Evolutionary conservation across 1,140 invertebrate species (phyloP).

Genomic region (Frieseomelitta varia): DNA sequence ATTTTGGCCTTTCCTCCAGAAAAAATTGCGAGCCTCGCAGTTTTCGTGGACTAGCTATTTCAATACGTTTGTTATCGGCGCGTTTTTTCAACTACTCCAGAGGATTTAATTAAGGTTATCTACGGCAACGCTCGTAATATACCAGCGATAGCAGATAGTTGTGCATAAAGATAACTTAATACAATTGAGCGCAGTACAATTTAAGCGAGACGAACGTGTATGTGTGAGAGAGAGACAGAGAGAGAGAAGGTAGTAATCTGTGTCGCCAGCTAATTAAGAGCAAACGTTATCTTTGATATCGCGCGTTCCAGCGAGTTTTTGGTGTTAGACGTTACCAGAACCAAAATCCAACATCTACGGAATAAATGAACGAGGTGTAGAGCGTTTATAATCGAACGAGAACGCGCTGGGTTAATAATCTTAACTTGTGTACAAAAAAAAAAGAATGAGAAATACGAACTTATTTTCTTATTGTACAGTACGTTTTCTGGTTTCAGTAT

Average conservation of each 20-base stretch:
- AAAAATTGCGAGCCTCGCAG: no score
- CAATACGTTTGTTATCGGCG: conserved; percentile 27
- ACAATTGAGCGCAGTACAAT: neutral
- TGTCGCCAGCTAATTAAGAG: conserved; percentile 49
- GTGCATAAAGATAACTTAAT: conserved; percentile 46
- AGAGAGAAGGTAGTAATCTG: conserved; percentile 23
- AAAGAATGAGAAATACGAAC: no score
- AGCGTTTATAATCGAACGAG: neutral
- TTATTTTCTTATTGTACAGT: no score
- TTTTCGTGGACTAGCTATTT: neutral
- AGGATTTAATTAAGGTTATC: conserved; percentile 52
- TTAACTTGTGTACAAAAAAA: neutral
- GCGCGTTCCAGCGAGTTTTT: conserved; percentile 4
- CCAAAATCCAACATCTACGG: neutral
- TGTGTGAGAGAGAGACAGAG: neutral
- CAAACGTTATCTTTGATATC: conserved; percentile 48
- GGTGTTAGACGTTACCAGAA: conserved; percentile 9
- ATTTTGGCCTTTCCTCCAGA: no score
- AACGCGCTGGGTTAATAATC: neutral
- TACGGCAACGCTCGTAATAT: conserved; percentile 30
- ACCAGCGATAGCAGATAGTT: conserved; percentile 41
- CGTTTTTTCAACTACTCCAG: conserved; percentile 32
- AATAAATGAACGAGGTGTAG: neutral
- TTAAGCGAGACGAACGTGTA: neutral
- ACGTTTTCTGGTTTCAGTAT: no score